These are phyloP conservation scores for Gymnodraco acuticeps DNA, from an alignment of 2,797 vertebrate species.

Conservation along the genomic window DNA sequence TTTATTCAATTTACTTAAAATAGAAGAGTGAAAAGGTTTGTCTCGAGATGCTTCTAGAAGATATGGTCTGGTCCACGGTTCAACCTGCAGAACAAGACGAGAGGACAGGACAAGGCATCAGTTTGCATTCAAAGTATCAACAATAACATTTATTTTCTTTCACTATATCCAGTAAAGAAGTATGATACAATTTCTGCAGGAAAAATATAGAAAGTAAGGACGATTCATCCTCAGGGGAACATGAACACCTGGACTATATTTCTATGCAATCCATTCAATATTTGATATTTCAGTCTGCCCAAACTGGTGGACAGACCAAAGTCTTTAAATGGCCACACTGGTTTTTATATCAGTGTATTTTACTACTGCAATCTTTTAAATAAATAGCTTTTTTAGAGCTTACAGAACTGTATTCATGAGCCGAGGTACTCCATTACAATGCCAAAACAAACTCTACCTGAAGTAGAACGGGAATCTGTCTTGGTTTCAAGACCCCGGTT, in stretches of 20 bases:
- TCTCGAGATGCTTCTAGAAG: background rate
- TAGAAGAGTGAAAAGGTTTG: background rate
- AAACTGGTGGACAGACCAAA: background rate
- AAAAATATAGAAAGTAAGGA: too few relatives aligned
- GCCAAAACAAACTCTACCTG: background rate
- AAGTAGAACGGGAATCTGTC: background rate
- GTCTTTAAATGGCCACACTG: background rate
- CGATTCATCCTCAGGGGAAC: background rate
- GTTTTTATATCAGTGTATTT: constrained; percentile 4
- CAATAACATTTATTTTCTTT: too few relatives aligned
- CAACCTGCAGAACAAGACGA: constrained; percentile 36
- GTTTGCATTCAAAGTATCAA: background rate
- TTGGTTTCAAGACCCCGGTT: too few relatives aligned
- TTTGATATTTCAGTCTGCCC: background rate
- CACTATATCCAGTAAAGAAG: background rate
- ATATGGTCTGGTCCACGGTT: background rate
- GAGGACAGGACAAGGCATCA: background rate
- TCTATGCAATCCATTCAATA: background rate
- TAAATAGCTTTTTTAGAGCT: background rate
- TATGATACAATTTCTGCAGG: background rate
- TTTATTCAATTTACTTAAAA: background rate
- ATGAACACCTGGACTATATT: background rate
- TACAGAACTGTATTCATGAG: background rate
- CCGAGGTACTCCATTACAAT: background rate
- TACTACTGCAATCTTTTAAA: background rate